Conservation (phyloP, 2,113 vertebrate species). For the Xiphias gladius region DNA sequence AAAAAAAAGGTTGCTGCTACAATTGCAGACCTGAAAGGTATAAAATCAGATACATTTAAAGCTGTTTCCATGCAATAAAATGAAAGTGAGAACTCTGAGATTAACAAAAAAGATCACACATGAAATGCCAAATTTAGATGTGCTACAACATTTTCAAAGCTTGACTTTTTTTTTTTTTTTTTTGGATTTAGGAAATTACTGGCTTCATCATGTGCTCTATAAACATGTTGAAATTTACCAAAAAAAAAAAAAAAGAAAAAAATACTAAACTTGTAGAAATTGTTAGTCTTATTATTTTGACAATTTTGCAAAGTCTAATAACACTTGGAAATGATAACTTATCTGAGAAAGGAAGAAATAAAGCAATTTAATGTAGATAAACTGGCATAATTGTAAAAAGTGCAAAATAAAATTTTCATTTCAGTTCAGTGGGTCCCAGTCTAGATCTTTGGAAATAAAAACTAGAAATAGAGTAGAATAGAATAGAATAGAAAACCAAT, state of each 20-base stretch:
- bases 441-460: background rate
- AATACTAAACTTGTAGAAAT: background rate
- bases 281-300: background rate
- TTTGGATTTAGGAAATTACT: background rate
- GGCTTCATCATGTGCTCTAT: background rate
- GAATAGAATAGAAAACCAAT: background rate
- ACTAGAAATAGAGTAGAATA: background rate
- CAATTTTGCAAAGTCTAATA: background rate
- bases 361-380: background rate
- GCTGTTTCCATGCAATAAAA: background rate
- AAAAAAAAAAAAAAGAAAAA: background rate
- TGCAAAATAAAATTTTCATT: background rate
- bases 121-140: background rate
- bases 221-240: background rate
- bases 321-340: background rate
- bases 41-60: slow-evolving; percentile 26
- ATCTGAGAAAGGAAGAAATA: slow-evolving; percentile 2
- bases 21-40: background rate
- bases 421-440: background rate
- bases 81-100: background rate
- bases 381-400: background rate
- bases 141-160: slow-evolving; percentile 1
- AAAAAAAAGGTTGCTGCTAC: slow-evolving; percentile 7
- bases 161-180: background rate
- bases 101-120: background rate